Percentiles rank a stretch among this genome's conserved stretches.
Conservation (phyloP, 2,888 invertebrate genomes). For the Nemoura dubitans region DNA sequence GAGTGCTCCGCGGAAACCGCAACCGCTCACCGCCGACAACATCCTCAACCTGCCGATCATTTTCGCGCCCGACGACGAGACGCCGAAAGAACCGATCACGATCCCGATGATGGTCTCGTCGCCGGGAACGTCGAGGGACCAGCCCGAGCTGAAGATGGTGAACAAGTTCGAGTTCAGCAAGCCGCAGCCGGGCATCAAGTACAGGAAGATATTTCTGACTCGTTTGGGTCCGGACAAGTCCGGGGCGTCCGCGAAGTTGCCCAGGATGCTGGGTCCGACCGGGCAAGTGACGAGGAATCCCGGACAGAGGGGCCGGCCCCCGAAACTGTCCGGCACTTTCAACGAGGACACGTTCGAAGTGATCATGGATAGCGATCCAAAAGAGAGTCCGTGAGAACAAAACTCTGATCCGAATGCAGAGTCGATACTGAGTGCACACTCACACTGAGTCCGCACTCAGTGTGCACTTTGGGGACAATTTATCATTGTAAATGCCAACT, state of each 20-base stretch:
- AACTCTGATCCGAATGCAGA: too few species aligned
- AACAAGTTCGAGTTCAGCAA: slow-evolving; percentile 36
- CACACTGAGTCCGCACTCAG: too few species aligned
- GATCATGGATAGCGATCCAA: neutral
- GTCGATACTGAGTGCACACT: too few species aligned
- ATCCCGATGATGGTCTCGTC: neutral
- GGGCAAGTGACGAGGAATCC: neutral
- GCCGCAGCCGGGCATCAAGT: slow-evolving; percentile 30
- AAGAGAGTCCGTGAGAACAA: neutral
- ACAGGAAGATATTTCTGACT: slow-evolving; percentile 25
- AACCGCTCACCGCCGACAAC: slow-evolving; percentile 53
- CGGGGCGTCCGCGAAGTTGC: neutral
- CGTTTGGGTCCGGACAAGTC: neutral
- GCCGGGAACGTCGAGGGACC: neutral
- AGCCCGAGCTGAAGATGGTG: neutral
- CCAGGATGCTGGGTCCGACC: neutral
- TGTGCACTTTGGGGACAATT: too few species aligned
- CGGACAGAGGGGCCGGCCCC: neutral
- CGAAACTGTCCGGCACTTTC: neutral
- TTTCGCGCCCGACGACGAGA: slow-evolving; percentile 53
- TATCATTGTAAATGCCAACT: too few species aligned
- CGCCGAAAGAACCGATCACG: neutral
- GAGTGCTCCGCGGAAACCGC: neutral
- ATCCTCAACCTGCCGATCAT: slow-evolving; percentile 56
- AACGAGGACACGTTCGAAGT: neutral